Evolutionary conservation across 2,888 invertebrate species (phyloP), one percentile per base, ranked within the genome.

Genomic region (Lasioglossum leucozonium): DNA sequence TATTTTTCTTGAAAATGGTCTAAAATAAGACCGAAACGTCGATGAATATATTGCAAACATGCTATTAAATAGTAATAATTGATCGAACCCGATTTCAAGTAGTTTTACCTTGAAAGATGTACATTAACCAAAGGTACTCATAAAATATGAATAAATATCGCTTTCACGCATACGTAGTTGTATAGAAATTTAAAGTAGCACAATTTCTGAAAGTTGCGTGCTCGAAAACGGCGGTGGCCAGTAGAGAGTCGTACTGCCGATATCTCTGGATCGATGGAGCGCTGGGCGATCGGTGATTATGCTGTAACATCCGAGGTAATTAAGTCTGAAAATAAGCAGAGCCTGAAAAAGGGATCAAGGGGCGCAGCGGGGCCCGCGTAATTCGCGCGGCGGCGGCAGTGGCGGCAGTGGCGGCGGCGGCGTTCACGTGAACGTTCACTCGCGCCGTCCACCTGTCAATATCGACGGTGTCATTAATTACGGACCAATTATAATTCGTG

Each of bases 401-500:
- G n/a, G n/a, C n/a, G n/a, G n/a, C n/a, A n/a, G n/a, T n/a, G n/a
- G n/a, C n/a, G n/a, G 18, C 16, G 30, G 18, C 18, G 65, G 44
- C 55, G 72, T 71, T 69, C 69, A 58, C 79, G 82, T 55, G 42
- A 51, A 72, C 83, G 77, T 62, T 74, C 79, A 74, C 79, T 62
- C 42, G 77, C 73, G 58, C 75, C 81, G 86, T 88, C 88, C 87
- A 90, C 88, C 91, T 92, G 93, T 93, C 93, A 93, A 92, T 92
- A 91, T 88, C 87, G 85, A 55, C 85, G 77, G 88, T 91, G 91
- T 92, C 93, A 93, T 93, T 93, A 93, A 93, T 93, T 93, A 93
- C 91, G 87, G 88, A 73, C 91, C 93, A 93, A 93, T 93, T 93
- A 94, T 92, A 91, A 92, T 93, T 92, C 89, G 90, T 83, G 89